Evolutionary conservation across 2,888 invertebrate species (phyloP).

Genomic region (Steinernema carpocapsae): DNA sequence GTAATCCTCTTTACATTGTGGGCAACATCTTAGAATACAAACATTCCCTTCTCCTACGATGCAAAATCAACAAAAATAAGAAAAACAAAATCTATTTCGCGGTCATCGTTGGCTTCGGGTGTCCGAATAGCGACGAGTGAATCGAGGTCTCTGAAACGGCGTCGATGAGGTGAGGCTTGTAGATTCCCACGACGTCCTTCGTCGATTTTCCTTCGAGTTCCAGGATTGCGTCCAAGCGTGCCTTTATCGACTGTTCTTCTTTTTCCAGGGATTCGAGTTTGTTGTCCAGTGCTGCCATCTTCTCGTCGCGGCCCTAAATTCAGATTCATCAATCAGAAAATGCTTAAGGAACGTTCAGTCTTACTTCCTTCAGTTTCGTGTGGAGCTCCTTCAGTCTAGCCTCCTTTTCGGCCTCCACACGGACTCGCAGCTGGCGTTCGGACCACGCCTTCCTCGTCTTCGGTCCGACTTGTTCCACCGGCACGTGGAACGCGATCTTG

Average conservation of each 20-base stretch:
- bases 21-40: not conserved
- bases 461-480: conserved; percentile 54
- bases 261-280: conserved; percentile 37
- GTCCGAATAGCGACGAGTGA: conserved; percentile 59
- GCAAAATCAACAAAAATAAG: conserved; percentile 21
- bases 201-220: conserved; percentile 49
- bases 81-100: conserved; percentile 1
- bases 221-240: conserved; percentile 46
- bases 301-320: conserved; percentile 43
- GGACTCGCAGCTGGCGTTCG: conserved; percentile 56
- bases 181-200: conserved; percentile 47
- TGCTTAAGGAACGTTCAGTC: not conserved
- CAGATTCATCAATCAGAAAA: not conserved
- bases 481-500: conserved; percentile 65
- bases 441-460: conserved; percentile 60
- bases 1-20: not conserved
- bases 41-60: not conserved
- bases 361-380: conserved; percentile 35
- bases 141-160: conserved; percentile 57
- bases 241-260: conserved; percentile 46
- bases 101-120: conserved; percentile 54
- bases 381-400: conserved; percentile 57
- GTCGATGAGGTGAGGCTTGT: conserved; percentile 58
- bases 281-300: conserved; percentile 43
- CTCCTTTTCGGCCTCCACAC: conserved; percentile 65